These are phyloP conservation scores for Chrysolina americana DNA, from an alignment of 2,888 invertebrate species.

Conservation along the genomic window DNA sequence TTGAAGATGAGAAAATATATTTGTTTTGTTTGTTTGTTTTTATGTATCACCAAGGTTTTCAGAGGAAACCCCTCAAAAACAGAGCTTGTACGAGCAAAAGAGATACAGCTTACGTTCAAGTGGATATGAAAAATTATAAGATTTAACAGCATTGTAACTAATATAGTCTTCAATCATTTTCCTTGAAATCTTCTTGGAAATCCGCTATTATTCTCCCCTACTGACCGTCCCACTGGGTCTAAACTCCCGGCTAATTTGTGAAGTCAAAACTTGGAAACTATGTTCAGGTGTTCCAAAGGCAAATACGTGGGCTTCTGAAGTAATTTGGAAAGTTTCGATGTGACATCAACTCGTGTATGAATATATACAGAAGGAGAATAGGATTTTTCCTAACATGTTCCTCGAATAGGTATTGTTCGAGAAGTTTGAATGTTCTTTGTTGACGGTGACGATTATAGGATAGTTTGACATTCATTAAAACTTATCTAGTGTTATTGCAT, in stretches of 20 bases:
- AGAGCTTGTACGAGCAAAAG: no score
- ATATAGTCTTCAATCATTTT: conserved; percentile 7
- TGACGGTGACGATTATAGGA: background rate
- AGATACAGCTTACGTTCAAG: no score
- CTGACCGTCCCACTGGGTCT: conserved; percentile 26
- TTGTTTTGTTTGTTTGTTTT: no score
- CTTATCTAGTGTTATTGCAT: conserved; percentile 5
- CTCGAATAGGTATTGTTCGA: conserved; percentile 16
- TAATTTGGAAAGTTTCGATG: conserved; percentile 35
- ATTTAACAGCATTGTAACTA: no score
- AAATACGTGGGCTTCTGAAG: conserved; percentile 32
- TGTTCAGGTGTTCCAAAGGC: conserved; percentile 40
- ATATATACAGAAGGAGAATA: conserved; percentile 14
- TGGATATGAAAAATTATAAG: no score
- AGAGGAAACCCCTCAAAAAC: no score
- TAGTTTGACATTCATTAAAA: conserved; percentile 6
- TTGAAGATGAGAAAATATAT: no score
- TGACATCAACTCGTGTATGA: conserved; percentile 24
- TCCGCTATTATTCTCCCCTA: conserved; percentile 27
- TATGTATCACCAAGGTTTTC: no score
- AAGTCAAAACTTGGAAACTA: conserved; percentile 37
- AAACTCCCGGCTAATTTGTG: conserved; percentile 31
- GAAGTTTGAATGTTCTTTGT: conserved; percentile 19
- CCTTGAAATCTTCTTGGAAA: conserved; percentile 9
- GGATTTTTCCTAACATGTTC: conserved; percentile 5